Conservation (phyloP, 2,888 invertebrate genomes). For the Apodemia zela region DNA sequence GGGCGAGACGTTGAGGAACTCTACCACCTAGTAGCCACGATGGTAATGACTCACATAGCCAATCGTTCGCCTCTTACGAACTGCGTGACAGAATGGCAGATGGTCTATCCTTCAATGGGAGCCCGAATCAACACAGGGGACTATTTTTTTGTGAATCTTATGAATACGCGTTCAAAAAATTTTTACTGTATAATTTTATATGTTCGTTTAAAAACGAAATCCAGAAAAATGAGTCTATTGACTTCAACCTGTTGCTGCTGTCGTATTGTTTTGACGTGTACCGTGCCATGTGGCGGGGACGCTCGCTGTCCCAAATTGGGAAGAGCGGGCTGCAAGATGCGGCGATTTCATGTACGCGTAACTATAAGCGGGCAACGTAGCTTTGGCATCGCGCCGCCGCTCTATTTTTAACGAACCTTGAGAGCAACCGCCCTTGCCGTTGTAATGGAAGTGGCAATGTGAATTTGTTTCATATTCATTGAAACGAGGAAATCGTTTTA, state of each 20-base stretch:
- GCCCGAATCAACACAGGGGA: too few relatives aligned
- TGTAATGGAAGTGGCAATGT: slow-evolving; percentile 49
- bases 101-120: too few relatives aligned
- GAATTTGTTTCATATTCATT: slow-evolving; percentile 33
- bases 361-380: slow-evolving; percentile 65
- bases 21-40: too few relatives aligned
- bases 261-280: slow-evolving; percentile 26
- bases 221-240: background rate
- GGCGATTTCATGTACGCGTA: slow-evolving; percentile 44
- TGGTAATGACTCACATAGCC: too few relatives aligned
- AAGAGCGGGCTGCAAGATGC: slow-evolving; percentile 45
- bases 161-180: too few relatives aligned
- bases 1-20: too few relatives aligned
- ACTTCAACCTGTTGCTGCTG: background rate
- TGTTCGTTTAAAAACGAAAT: too few relatives aligned
- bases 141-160: too few relatives aligned
- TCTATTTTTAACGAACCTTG: slow-evolving; percentile 78
- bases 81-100: too few relatives aligned
- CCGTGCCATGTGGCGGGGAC: slow-evolving; percentile 32
- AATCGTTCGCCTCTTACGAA: too few relatives aligned
- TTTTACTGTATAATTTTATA: too few relatives aligned
- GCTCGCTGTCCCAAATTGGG: slow-evolving; percentile 50
- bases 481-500: slow-evolving; percentile 29
- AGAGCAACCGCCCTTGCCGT: slow-evolving; percentile 73
- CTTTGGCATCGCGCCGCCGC: slow-evolving; percentile 74